Base-by-base conservation (phyloP, 1,140 invertebrate genomes). In the Ctenoplectra terminalis region DNA sequence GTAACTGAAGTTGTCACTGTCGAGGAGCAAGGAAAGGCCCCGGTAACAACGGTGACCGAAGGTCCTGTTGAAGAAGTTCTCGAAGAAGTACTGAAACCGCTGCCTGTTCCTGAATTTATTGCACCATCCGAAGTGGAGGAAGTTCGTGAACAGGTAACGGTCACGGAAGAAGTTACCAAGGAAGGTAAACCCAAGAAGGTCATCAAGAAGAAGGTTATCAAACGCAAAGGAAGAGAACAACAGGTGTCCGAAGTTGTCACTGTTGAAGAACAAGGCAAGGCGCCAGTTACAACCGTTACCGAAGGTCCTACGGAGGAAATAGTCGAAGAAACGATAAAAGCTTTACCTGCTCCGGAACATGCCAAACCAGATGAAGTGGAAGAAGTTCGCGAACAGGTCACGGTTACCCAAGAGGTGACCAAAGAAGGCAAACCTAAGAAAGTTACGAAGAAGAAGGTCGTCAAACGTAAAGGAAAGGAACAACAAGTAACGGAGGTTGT, bases 261-360 rank as follows among this genome's bases (percentile, higher is more conserved):
- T 2, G 87, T 89, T 0, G 88, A 93, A 81, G 90, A 92, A 85
- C 82, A 88, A 64, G 89, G 86, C n/a, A 89, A 92, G 69, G 52
- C 85, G 71, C 90, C 91, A 1, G 20, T 81, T 7, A 94, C 91
- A 2, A 73, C 61, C 9, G 43, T 88, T 0, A 70, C 64, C 15
- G 80, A 86, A 79, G 73, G 76, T 29, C 83, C 83, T 20, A 29
- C 58, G 3, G 87, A 88, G 63, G 93, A 94, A 52, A 91, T 94
- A 58, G 94, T 92, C 0, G 91, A 93, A 11, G 90, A 92, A 37
- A 90, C 93, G 76, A 93, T 95, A 7, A 96, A 96, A 94, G 91
- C 96, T 54, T 95, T 88, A 91, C 23, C 93, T 94, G 84, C 95
- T 89, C 96, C 96, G 92, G 95, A 96, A 1, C 83, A 94, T 43